Conservation (phyloP, 2,797 vertebrate species). For the Luscinia luscinia region DNA sequence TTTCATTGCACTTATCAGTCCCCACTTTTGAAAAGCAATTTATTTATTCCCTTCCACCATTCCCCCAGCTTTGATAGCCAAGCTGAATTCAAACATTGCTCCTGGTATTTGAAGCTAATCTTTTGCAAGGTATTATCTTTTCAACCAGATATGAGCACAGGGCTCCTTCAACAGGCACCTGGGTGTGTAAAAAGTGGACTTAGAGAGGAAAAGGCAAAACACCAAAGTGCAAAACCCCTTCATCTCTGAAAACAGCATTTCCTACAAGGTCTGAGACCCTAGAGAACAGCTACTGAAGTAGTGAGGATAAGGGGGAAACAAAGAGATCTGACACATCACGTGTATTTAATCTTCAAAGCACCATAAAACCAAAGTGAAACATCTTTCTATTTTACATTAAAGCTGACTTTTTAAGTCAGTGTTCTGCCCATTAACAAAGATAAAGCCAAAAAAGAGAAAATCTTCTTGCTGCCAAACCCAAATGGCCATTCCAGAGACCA, state of each 20-base stretch:
- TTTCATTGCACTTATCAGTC: neutral
- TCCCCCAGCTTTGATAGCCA: neutral
- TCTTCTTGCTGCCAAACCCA: neutral
- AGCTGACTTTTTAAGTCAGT: neutral
- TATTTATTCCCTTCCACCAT: neutral
- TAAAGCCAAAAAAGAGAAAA: neutral
- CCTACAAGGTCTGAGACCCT: neutral
- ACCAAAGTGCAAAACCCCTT: neutral
- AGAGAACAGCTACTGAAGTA: neutral
- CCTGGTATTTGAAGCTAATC: neutral
- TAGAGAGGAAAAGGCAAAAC: neutral
- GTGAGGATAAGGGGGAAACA: neutral
- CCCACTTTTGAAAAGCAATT: neutral
- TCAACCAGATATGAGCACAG: neutral
- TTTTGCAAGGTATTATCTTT: neutral
- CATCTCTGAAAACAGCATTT: neutral
- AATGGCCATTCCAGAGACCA: neutral
- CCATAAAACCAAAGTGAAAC: slow-evolving; percentile 1
- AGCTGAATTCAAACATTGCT: neutral
- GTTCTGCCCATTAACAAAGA: neutral
- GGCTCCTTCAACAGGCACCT: neutral
- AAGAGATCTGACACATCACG: neutral
- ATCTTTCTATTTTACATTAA: neutral
- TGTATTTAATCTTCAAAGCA: slow-evolving; percentile 39
- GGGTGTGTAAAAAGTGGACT: neutral